phyloP scores from a whole-genome alignment of 2,888 invertebrate species.

The Erebia aethiops region DNA sequence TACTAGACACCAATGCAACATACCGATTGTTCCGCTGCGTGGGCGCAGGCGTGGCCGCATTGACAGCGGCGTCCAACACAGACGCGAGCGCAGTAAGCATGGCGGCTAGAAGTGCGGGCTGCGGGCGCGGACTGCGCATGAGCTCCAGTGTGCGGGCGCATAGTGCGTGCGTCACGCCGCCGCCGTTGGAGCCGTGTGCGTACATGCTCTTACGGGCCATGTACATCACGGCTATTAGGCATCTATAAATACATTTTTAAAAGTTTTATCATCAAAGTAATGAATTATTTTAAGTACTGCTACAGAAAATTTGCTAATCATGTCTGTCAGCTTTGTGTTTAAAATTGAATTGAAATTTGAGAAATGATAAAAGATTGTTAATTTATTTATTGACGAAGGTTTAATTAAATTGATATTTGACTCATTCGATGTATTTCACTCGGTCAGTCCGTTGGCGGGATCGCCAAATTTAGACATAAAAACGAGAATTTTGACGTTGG shows the following conservation, averaged over 20 bases:
- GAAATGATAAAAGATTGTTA: no score
- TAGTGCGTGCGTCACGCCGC: constrained; percentile 84
- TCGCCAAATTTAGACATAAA: no score
- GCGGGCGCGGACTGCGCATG: constrained; percentile 53
- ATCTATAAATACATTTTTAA: constrained; percentile 72
- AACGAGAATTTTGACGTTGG: no score
- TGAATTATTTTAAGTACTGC: not conserved
- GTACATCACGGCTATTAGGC: constrained; percentile 93
- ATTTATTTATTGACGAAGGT: no score
- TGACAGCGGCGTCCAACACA: constrained; percentile 60
- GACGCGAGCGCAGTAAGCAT: constrained; percentile 65
- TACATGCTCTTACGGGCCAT: constrained; percentile 91
- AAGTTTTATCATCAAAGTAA: not conserved
- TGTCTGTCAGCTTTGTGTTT: no score
- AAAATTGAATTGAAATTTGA: no score
- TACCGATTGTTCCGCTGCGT: constrained; percentile 55
- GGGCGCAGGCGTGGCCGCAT: constrained; percentile 41
- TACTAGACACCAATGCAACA: not conserved
- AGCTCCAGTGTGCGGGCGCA: constrained; percentile 76
- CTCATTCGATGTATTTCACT: no score
- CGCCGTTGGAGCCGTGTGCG: constrained; percentile 78
- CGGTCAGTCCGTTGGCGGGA: no score
- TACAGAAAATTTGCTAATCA: not conserved
- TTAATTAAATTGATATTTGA: no score
- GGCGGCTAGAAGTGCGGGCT: constrained; percentile 72